Evolutionary conservation across 2,113 vertebrate species (phyloP).

Genomic region (Callospermophilus lateralis): DNA sequence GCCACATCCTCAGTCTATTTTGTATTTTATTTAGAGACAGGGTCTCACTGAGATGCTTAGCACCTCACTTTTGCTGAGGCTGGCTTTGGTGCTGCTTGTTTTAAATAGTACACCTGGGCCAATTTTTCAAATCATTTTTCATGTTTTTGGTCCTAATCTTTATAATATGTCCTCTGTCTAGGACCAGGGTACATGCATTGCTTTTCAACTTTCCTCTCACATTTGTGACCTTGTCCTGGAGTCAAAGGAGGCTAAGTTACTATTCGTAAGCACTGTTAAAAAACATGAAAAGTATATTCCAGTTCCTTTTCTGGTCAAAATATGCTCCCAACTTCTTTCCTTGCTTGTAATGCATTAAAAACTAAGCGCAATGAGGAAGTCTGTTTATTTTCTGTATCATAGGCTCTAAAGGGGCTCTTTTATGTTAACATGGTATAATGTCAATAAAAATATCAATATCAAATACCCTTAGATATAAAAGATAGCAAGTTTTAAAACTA

Average conservation of each 20-base stretch:
- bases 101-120: not conserved
- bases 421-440: conserved; percentile 17
- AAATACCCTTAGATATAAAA: conserved; percentile 39
- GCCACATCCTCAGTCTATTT: no score
- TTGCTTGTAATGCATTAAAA: conserved; percentile 32
- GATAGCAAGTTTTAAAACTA: not conserved
- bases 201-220: not conserved
- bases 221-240: conserved; percentile 9
- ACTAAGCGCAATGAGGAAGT: not conserved
- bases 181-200: not conserved
- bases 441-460: conserved; percentile 37
- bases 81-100: not conserved
- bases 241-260: not conserved
- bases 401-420: conserved; percentile 41
- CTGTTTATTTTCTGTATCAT: conserved; percentile 48
- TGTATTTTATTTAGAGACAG: no score
- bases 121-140: not conserved
- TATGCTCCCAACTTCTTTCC: not conserved
- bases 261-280: not conserved
- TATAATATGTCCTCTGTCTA: not conserved
- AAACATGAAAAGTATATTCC: not conserved
- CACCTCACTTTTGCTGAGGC: no score
- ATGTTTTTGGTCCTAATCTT: not conserved
- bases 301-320: conserved; percentile 28
- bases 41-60: no score